phyloP scores from a whole-genome alignment of 2,113 vertebrate genomes.

The Bubo scandiacus region DNA sequence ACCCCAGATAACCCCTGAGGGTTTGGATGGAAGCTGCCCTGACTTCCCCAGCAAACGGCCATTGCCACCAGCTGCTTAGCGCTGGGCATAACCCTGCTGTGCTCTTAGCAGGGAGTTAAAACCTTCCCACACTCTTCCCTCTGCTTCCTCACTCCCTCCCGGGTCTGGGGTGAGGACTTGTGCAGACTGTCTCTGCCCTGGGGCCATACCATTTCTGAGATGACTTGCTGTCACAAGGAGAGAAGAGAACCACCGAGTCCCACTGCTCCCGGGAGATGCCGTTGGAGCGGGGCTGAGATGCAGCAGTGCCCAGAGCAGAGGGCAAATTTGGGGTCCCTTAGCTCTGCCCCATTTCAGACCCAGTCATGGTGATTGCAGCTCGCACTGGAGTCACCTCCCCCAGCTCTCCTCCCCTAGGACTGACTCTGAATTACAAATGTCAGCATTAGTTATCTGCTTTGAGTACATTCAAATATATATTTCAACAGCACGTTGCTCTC shows the following conservation, averaged over 20 bases:
- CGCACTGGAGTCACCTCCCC: neutral
- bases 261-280: neutral
- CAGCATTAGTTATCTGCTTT: conserved; percentile 10
- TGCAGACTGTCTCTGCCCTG: neutral
- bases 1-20: neutral
- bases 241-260: neutral
- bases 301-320: neutral
- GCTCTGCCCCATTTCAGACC: neutral
- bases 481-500: neutral
- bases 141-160: neutral
- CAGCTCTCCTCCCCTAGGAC: neutral
- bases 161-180: neutral
- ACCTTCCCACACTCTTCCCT: neutral
- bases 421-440: neutral
- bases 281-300: neutral
- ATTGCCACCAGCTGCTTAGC: neutral
- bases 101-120: neutral
- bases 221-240: neutral
- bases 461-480: neutral
- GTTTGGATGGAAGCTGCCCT: neutral
- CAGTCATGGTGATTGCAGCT: neutral
- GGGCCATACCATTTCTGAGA: neutral
- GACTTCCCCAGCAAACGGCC: neutral
- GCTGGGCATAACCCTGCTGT: neutral
- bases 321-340: neutral